Percentiles rank a stretch among this genome's conserved stretches.
Evolutionary conservation across 2,888 invertebrate species (phyloP).

Genomic region (Dendrolimus pini): DNA sequence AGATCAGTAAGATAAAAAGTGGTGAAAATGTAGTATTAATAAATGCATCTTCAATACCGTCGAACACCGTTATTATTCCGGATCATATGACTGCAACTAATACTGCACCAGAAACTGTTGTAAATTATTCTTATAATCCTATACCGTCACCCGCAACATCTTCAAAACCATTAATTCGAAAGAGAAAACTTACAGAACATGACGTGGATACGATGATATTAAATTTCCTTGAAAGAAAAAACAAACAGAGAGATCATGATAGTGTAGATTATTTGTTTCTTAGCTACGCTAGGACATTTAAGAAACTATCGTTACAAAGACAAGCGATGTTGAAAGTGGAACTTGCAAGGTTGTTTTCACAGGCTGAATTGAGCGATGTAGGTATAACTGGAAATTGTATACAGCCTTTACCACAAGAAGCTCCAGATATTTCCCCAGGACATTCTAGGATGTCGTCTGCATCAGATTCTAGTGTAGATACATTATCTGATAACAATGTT

Average conservation of each 20-base stretch:
- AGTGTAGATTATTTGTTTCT: conserved; percentile 24
- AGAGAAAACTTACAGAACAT: conserved; percentile 1
- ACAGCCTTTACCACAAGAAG: too few relatives aligned
- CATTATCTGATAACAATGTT: too few relatives aligned
- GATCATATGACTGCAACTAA: not conserved
- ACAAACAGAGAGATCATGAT: conserved; percentile 12
- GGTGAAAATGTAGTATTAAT: not conserved
- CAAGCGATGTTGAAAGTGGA: conserved; percentile 23
- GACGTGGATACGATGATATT: conserved; percentile 4
- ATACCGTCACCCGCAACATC: not conserved
- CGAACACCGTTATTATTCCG: not conserved
- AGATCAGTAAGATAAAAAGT: not conserved
- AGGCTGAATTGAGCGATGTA: conserved; percentile 14
- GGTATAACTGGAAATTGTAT: too few relatives aligned
- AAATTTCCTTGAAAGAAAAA: conserved; percentile 1
- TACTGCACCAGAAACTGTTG: not conserved
- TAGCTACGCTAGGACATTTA: conserved; percentile 24
- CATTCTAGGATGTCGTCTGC: too few relatives aligned
- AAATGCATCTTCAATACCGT: too few relatives aligned
- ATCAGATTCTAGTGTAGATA: too few relatives aligned
- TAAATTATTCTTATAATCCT: not conserved
- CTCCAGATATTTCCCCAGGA: too few relatives aligned
- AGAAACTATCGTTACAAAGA: conserved; percentile 18
- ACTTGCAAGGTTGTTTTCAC: conserved; percentile 25
- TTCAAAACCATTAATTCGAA: not conserved